Conservation (phyloP, 2,113 vertebrate species). For the Megaleporinus macrocephalus region DNA sequence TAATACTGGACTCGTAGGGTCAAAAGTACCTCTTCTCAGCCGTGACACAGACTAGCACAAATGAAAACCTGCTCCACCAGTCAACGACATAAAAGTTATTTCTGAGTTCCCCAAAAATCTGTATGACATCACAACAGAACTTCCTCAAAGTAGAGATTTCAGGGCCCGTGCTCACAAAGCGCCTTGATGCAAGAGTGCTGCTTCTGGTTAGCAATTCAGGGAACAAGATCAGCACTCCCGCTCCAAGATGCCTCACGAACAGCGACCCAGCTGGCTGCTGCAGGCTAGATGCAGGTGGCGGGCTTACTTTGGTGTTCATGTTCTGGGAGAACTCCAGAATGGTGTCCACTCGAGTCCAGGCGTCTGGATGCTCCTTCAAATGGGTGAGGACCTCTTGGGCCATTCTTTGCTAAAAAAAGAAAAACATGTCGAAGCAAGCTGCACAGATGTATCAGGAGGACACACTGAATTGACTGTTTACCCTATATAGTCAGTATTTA, state of each 20-base stretch:
- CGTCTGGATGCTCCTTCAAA: constrained; percentile 98
- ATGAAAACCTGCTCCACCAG: background rate
- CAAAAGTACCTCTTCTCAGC: background rate
- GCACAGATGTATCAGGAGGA: background rate
- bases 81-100: background rate
- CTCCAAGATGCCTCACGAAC: constrained; percentile 4
- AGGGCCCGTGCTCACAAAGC: constrained; percentile 62
- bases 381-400: constrained; percentile 98
- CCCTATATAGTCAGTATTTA: no score
- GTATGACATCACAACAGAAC: constrained; percentile 54
- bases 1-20: background rate
- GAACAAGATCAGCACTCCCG: constrained; percentile 9
- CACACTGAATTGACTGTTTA: background rate
- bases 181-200: constrained; percentile 10
- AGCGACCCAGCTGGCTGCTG: background rate
- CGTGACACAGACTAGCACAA: constrained; percentile 13
- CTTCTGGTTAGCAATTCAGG: background rate
- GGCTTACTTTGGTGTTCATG: constrained; percentile 99
- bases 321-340: constrained; percentile 99
- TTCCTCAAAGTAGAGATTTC: constrained; percentile 87
- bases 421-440: constrained; percentile 12
- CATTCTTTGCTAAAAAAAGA: constrained; percentile 92
- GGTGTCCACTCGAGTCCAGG: constrained; percentile 99
- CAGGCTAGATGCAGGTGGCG: constrained; percentile 54
- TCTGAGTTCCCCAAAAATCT: background rate